These are phyloP conservation scores for Andricus curvator DNA, from an alignment of 2,888 invertebrate species.

Conservation along the genomic window DNA sequence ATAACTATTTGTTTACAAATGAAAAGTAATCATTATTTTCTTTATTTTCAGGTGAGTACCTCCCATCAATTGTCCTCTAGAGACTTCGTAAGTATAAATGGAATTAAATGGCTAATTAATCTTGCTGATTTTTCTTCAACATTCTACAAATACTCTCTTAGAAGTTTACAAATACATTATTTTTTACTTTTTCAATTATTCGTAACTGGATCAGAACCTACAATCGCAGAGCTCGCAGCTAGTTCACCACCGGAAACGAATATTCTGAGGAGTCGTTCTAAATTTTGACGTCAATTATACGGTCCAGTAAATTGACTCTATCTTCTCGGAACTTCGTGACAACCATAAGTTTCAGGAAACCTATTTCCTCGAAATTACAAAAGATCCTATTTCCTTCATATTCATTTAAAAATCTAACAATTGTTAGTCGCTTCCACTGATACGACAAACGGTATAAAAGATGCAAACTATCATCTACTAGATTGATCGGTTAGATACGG, in stretches of 20 bases:
- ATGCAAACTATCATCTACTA: not conserved
- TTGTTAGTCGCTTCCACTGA: no score
- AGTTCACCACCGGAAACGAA: constrained; percentile 46
- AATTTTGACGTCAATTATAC: constrained; percentile 43
- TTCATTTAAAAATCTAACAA: no score
- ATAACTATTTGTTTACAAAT: no score
- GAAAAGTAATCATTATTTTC: not conserved
- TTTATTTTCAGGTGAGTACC: constrained; percentile 8
- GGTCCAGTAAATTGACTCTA: not conserved
- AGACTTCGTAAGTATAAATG: not conserved
- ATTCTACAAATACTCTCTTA: not conserved
- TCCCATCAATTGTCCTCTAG: no score
- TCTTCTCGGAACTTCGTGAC: not conserved
- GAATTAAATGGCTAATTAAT: no score
- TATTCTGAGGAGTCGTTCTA: constrained; percentile 51
- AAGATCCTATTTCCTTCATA: not conserved
- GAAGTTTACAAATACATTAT: not conserved
- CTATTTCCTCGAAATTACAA: not conserved
- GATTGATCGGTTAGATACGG: not conserved
- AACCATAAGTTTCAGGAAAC: not conserved
- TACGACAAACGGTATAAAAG: not conserved
- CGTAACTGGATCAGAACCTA: constrained; percentile 6
- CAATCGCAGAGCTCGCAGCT: not conserved
- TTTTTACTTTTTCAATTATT: constrained; percentile 1
- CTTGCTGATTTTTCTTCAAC: no score